Conservation (phyloP, 2,113 vertebrate genomes). For the Mustelus asterias region DNA sequence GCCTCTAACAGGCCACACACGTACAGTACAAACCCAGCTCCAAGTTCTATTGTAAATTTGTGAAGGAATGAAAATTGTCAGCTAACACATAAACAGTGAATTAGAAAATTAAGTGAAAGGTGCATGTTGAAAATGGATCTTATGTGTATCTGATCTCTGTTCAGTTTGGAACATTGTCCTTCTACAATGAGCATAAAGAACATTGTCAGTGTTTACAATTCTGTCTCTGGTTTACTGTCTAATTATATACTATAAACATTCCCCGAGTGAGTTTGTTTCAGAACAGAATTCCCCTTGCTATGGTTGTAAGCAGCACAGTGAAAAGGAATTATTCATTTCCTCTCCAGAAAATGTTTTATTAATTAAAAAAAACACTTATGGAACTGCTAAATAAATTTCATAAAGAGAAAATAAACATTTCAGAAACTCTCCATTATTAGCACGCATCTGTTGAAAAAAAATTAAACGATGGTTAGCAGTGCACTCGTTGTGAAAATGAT, state of each 20-base stretch:
- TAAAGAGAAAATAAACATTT: conserved; percentile 11
- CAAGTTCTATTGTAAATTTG: not conserved
- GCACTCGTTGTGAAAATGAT: not conserved
- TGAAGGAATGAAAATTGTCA: not conserved
- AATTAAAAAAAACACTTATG: conserved; percentile 17
- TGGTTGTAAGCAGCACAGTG: conserved; percentile 21
- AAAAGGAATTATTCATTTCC: conserved; percentile 33
- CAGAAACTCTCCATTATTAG: not conserved
- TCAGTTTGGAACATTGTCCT: not conserved
- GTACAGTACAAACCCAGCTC: not conserved
- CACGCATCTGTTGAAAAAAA: not conserved
- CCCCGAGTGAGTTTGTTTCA: not conserved
- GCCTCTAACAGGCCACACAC: not conserved
- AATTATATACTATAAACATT: conserved; percentile 13
- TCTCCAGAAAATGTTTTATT: conserved; percentile 29
- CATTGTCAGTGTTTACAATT: conserved; percentile 13
- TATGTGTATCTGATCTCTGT: not conserved
- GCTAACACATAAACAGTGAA: not conserved
- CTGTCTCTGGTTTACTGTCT: conserved; percentile 2
- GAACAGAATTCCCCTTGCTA: conserved; percentile 28
- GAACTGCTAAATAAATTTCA: conserved; percentile 22
- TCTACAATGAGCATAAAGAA: not conserved
- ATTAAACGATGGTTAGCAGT: not conserved
- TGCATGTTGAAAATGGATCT: conserved; percentile 4
- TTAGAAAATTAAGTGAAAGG: not conserved